These are phyloP conservation scores for Epizoanthus scotinus DNA, from an alignment of 92 coral and sea anemone species.

Conservation along the genomic window DNA sequence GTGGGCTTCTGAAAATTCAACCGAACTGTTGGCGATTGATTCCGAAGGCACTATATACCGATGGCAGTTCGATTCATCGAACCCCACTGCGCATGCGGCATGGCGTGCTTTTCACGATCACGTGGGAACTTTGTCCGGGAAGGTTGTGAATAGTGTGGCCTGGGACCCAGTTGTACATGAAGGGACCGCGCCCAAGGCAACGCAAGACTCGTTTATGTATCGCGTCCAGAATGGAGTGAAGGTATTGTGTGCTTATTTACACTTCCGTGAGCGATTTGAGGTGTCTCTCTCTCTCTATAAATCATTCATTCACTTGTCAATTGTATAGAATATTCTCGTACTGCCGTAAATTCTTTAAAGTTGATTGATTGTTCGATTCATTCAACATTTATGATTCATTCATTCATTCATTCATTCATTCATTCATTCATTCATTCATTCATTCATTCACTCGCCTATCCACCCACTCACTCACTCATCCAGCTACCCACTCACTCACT, in stretches of 20 bases:
- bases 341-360: too few relatives aligned
- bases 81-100: conserved; percentile 83
- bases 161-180: conserved; percentile 65
- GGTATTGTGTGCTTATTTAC: conserved; percentile 14
- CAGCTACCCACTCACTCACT: too few relatives aligned
- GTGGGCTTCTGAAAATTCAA: conserved; percentile 64
- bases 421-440: too few relatives aligned
- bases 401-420: too few relatives aligned
- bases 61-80: conserved; percentile 70
- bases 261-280: too few relatives aligned
- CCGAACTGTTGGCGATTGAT: conserved; percentile 71
- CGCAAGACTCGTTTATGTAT: conserved; percentile 83
- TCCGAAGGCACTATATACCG: conserved; percentile 69
- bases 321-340: too few relatives aligned
- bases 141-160: conserved; percentile 43
- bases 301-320: too few relatives aligned
- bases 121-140: conserved; percentile 51
- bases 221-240: conserved; percentile 79
- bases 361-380: too few relatives aligned
- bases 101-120: conserved; percentile 78
- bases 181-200: conserved; percentile 57
- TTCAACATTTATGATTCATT: too few relatives aligned
- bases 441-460: too few relatives aligned
- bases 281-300: not conserved
- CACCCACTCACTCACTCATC: too few relatives aligned